Percentiles rank a stretch among this genome's conserved stretches.
Conservation (phyloP, 2,888 invertebrate species). For the Bellardia pandia region DNA sequence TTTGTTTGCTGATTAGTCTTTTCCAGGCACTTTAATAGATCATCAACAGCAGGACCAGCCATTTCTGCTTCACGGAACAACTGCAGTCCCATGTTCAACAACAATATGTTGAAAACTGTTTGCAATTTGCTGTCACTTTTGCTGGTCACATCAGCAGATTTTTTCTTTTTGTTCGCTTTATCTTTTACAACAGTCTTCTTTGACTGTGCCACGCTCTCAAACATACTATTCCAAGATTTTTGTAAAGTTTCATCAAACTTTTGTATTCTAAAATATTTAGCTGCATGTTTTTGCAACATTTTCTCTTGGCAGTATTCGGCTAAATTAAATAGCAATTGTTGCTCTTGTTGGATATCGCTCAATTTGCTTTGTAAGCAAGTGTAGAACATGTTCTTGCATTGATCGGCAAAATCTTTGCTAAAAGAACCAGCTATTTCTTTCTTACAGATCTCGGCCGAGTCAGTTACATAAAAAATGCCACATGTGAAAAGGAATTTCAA, state of each 20-base stretch:
- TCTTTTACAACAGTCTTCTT: not conserved
- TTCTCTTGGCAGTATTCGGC: conserved; percentile 86
- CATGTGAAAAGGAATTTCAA: conserved; percentile 88
- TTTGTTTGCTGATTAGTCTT: conserved; percentile 85
- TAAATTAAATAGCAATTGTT: conserved; percentile 86
- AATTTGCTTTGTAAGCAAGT: conserved; percentile 89
- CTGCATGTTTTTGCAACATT: conserved; percentile 85
- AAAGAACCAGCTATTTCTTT: conserved; percentile 83
- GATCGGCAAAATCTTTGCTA: conserved; percentile 85
- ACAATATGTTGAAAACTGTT: conserved; percentile 88
- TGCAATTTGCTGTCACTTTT: conserved; percentile 84
- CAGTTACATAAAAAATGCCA: conserved; percentile 87
- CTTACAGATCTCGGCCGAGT: conserved; percentile 78
- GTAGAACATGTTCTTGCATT: conserved; percentile 89
- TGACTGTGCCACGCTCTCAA: conserved; percentile 77
- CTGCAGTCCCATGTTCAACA: conserved; percentile 90
- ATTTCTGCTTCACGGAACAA: conserved; percentile 89
- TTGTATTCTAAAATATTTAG: conserved; percentile 85
- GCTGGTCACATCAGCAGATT: conserved; percentile 79
- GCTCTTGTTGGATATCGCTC: conserved; percentile 87
- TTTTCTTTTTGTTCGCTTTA: conserved; percentile 80
- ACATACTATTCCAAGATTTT: conserved; percentile 88
- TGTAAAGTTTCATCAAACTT: conserved; percentile 85
- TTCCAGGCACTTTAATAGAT: conserved; percentile 89
- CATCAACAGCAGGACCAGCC: conserved; percentile 88